Evolutionary conservation across 1,140 invertebrate species (phyloP).

Genomic region (Anadara kagoshimensis): DNA sequence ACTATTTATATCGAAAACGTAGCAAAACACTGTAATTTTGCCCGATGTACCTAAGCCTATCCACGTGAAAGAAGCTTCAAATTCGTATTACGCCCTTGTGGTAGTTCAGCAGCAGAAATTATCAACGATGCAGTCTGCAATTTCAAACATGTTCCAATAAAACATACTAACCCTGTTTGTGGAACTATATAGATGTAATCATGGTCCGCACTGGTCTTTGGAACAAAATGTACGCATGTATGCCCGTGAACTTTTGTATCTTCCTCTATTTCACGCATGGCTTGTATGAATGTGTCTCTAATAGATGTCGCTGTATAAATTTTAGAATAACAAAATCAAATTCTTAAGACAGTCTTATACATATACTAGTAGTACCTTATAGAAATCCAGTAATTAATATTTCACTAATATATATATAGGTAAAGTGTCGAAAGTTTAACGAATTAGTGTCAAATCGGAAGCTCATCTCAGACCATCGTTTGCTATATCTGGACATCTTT

Average conservation of each 20-base stretch:
- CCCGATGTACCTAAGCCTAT: no score
- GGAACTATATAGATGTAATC: constrained; percentile 40
- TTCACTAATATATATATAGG: no score
- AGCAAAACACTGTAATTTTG: no score
- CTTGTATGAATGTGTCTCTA: constrained; percentile 39
- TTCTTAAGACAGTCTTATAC: no score
- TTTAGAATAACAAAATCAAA: neutral
- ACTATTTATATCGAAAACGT: no score
- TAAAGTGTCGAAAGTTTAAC: no score
- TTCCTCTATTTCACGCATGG: constrained; percentile 49
- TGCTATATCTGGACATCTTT: no score
- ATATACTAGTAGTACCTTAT: no score
- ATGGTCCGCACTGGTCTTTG: constrained; percentile 24
- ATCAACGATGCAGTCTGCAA: neutral
- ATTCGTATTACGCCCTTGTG: neutral
- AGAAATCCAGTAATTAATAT: no score
- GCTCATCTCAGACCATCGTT: no score
- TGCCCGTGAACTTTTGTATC: constrained; percentile 49
- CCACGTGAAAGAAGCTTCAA: neutral
- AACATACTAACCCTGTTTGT: constrained; percentile 43
- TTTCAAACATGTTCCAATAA: no score
- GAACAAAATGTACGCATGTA: constrained; percentile 51
- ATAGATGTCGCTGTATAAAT: constrained; percentile 25
- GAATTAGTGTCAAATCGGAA: no score
- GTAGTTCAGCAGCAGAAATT: neutral